phyloP scores from a whole-genome alignment of 2,797 vertebrate species.

The Myotis daubentonii region DNA sequence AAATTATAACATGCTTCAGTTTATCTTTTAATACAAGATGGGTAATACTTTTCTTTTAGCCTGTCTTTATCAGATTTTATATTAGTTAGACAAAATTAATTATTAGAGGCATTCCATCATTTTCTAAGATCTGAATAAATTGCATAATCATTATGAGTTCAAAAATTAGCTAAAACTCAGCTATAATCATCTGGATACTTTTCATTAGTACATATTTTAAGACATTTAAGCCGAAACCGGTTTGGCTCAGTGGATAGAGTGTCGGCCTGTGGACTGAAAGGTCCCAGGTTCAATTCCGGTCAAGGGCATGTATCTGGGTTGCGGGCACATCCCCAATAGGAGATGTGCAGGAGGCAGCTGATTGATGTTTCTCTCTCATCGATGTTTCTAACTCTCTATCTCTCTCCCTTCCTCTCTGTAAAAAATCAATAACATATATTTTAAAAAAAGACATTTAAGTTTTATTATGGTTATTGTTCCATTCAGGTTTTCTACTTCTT shows the following conservation, averaged over 20 bases:
- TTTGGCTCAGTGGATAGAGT: too few species aligned
- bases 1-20: background rate
- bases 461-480: background rate
- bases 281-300: too few species aligned
- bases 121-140: background rate
- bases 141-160: background rate
- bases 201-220: background rate
- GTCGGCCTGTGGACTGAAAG: too few species aligned
- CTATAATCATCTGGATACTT: background rate
- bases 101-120: background rate
- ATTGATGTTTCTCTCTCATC: too few species aligned
- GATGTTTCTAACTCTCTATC: too few species aligned
- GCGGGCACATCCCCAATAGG: too few species aligned
- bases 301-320: too few species aligned
- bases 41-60: background rate
- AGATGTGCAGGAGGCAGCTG: too few species aligned
- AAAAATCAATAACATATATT: too few species aligned
- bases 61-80: slow-evolving; percentile 8
- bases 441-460: background rate
- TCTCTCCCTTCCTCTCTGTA: too few species aligned
- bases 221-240: background rate
- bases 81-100: background rate
- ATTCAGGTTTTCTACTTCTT: slow-evolving; percentile 10
- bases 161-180: slow-evolving; percentile 31
- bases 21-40: background rate